A percentile compares a stretch with the other conserved stretches of the same genome.
Conservation (phyloP, 2,113 vertebrate species). For the Phodopus roborovskii region DNA sequence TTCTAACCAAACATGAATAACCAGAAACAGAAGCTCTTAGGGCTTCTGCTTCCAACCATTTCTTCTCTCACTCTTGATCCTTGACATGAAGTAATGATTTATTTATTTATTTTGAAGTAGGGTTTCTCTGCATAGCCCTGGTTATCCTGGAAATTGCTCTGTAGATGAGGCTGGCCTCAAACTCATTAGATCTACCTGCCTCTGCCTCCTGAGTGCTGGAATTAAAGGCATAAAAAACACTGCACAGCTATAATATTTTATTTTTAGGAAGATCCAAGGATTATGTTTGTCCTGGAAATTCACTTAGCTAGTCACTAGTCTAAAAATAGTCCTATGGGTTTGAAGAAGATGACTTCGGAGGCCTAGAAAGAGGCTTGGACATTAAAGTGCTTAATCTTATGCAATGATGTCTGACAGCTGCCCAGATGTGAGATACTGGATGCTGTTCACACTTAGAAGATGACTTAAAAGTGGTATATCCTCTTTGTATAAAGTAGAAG, state of each 20-base stretch:
- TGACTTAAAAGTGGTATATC: not conserved
- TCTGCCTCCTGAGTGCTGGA: not conserved
- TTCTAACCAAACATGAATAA: not conserved
- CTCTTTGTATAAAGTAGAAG: not conserved
- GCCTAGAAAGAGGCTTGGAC: not conserved
- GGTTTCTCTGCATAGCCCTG: not conserved
- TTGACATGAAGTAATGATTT: not conserved
- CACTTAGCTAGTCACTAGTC: not conserved
- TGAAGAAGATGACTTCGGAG: not conserved
- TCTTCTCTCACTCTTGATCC: not conserved
- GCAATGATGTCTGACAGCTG: not conserved
- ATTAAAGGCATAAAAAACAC: not conserved
- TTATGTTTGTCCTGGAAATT: not conserved
- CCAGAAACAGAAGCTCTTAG: not conserved
- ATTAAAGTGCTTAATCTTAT: not conserved
- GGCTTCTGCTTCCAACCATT: not conserved
- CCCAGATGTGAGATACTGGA: not conserved
- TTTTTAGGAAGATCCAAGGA: constrained; percentile 19
- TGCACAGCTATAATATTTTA: not conserved
- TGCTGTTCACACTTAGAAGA: not conserved
- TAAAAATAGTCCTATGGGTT: not conserved
- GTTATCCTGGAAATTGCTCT: not conserved
- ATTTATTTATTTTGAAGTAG: not conserved
- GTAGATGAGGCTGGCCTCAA: not conserved
- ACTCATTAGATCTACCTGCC: not conserved